These are phyloP conservation scores for Neogale vison DNA, from an alignment of 2,113 vertebrate species.

Conservation along the genomic window DNA sequence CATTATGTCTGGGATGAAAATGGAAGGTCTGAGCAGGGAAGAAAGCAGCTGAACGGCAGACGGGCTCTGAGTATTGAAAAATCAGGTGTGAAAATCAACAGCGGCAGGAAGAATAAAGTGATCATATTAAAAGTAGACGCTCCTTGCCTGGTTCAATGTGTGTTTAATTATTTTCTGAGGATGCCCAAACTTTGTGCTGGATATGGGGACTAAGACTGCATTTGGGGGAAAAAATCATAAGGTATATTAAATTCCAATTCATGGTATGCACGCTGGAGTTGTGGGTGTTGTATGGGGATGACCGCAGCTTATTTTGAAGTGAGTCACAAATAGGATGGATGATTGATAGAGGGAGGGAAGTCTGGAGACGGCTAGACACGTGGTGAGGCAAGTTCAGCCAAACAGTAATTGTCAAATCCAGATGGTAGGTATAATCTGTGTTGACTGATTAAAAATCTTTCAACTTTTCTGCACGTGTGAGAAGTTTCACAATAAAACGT, in stretches of 20 bases:
- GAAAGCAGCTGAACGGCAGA: neutral
- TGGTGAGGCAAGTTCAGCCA: neutral
- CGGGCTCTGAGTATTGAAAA: slow-evolving; percentile 17
- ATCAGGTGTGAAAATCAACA: slow-evolving; percentile 22
- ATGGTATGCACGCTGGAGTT: neutral
- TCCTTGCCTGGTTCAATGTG: neutral
- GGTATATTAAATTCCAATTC: neutral
- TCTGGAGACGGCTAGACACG: neutral
- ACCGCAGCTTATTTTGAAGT: neutral
- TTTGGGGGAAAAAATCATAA: neutral
- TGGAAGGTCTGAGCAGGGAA: slow-evolving; percentile 56
- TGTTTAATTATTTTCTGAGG: neutral
- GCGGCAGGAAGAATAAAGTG: neutral
- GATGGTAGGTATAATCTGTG: neutral
- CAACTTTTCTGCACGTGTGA: neutral
- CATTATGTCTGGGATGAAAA: slow-evolving; percentile 68
- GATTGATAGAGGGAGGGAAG: neutral
- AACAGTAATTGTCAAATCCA: neutral
- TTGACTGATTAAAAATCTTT: neutral
- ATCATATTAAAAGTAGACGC: neutral
- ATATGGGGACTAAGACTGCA: neutral
- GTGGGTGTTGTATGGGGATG: neutral
- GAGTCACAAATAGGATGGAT: neutral
- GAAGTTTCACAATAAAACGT: neutral
- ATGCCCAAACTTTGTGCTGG: neutral